Base-by-base conservation (phyloP, 2,113 vertebrate genomes). In the Vicugna pacos region DNA sequence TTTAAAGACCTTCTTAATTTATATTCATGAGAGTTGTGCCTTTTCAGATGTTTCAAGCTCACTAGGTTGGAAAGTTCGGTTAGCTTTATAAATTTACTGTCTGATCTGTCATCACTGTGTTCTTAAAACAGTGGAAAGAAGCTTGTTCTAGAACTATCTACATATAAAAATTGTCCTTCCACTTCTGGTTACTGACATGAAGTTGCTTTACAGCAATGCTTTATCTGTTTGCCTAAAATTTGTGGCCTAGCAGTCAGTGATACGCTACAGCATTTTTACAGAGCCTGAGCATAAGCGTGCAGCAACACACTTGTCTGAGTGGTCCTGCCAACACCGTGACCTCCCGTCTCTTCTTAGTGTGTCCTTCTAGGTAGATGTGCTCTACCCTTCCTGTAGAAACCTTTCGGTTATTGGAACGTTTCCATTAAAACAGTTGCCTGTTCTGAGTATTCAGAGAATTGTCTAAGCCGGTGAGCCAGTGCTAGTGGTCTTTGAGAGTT, bases 1-100 rank as follows among this genome's bases (percentile, higher is more conserved):
- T 96, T 94, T 92, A 62, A 95, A 96, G 89, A 73, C 32, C 56
- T 82, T 38, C 56, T 86, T 67, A 64, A 65, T 96, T 91, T 58
- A 67, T 86, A 73, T 95, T 85, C 48, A 75, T 10, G 7, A 76
- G 81, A 91, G 16, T 75, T 75, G 75, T 77, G 26, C 77, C 48
- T 84, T 93, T 92, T 81, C 30, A 70, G 58, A 35, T 77, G 14
- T 72, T 69, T 73, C 76, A 70, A 93, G 48, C 85, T 89, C 77
- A 60, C 50, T 65, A 69, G 65, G n/a, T 75, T 97, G 80, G 58
- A 72, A 85, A 92, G 86, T 89, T 94, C 93, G 69, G 24, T 84
- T 83, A 42, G 48, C 64, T 97, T 90, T 84, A 32, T 56, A 7
- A 89, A 50, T 83, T 90, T 76, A 56, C n/a, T 1, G 1, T 69